phyloP scores from a whole-genome alignment of 2,888 invertebrate species.

The Drosophila leonis region DNA sequence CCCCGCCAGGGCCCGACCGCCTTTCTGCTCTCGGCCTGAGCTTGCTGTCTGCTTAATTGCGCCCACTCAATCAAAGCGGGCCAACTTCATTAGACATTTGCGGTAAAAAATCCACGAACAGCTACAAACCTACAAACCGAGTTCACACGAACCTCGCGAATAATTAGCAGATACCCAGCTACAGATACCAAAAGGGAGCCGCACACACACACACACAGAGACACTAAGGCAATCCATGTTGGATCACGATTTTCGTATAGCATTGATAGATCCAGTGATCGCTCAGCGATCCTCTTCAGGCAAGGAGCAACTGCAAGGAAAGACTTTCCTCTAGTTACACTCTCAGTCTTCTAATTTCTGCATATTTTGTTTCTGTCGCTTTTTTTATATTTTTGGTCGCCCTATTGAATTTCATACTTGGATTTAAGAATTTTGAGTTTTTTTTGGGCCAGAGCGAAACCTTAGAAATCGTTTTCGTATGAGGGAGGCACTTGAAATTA shows the following conservation, averaged over 20 bases:
- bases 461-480: slow-evolving; percentile 57
- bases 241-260: slow-evolving; percentile 10
- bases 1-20: background rate
- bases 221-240: background rate
- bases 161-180: slow-evolving; percentile 60
- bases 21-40: background rate
- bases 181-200: slow-evolving; percentile 24
- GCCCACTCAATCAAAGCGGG: slow-evolving; percentile 81
- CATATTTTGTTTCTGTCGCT: slow-evolving; percentile 5
- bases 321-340: slow-evolving; percentile 12
- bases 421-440: slow-evolving; percentile 43
- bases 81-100: slow-evolving; percentile 81
- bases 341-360: slow-evolving; percentile 28
- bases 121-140: slow-evolving; percentile 79
- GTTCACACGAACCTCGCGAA: slow-evolving; percentile 76
- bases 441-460: slow-evolving; percentile 47
- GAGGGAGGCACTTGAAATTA: slow-evolving; percentile 63
- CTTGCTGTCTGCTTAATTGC: slow-evolving; percentile 62
- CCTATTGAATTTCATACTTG: slow-evolving; percentile 71
- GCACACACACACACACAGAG: slow-evolving; percentile 2
- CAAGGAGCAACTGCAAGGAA: slow-evolving; percentile 3
- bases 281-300: no score
- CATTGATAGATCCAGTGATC: slow-evolving; percentile 4
- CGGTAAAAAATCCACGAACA: slow-evolving; percentile 75
- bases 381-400: slow-evolving; percentile 57